Percentiles rank a stretch among this genome's conserved stretches.
Conservation (phyloP, 2,888 invertebrate genomes). For the Eristalis tenax region DNA sequence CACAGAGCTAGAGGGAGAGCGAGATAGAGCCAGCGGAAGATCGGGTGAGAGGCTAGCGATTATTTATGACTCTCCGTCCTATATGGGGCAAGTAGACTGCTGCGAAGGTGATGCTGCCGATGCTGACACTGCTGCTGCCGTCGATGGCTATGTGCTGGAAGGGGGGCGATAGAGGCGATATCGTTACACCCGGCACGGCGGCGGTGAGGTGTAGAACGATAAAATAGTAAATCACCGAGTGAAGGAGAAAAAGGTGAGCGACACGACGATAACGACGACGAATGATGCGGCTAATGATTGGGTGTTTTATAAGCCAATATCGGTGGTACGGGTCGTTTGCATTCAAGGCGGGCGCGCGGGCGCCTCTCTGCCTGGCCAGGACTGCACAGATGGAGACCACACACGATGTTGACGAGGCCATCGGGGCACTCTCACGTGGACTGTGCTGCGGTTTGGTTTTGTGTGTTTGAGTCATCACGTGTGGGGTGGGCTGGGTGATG, state of each 20-base stretch:
- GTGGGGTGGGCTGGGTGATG: not conserved
- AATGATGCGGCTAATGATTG: conserved; percentile 70
- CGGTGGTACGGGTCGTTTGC: conserved; percentile 59
- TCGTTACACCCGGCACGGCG: conserved; percentile 6
- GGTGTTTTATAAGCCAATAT: conserved; percentile 68
- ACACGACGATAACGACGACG: conserved; percentile 63
- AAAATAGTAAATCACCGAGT: conserved; percentile 68
- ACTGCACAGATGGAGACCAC: conserved; percentile 43
- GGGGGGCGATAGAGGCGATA: not conserved
- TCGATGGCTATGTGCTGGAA: conserved; percentile 18
- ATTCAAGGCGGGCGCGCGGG: conserved; percentile 43
- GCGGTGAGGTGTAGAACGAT: conserved; percentile 32
- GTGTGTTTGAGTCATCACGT: not conserved
- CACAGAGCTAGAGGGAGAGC: not conserved
- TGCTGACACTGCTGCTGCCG: conserved; percentile 56
- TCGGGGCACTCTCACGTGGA: not conserved
- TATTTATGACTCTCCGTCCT: conserved; percentile 64
- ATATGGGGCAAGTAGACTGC: conserved; percentile 70
- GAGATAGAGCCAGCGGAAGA: not conserved
- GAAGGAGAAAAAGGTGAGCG: conserved; percentile 62
- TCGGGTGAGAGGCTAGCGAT: conserved; percentile 39
- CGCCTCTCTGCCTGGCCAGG: conserved; percentile 19
- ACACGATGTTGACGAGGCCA: conserved; percentile 32
- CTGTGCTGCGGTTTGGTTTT: not conserved
- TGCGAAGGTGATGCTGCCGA: conserved; percentile 70